Conservation (phyloP, 2,888 invertebrate species). For the Xylota sylvarum region DNA sequence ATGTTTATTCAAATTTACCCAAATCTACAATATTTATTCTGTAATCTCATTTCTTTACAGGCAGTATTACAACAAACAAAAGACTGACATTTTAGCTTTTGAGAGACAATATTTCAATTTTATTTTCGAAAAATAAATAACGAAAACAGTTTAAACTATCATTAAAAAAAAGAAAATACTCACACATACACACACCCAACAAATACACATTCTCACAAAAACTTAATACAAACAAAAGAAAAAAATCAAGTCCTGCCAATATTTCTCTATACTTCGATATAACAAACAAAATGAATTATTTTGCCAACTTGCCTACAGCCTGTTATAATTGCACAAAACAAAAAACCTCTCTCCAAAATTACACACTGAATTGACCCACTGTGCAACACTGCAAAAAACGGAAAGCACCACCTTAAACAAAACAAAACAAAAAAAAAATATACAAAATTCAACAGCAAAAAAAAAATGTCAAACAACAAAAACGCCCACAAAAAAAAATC, state of each 20-base stretch:
- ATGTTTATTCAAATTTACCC: not conserved
- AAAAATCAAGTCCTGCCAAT: slow-evolving; percentile 72
- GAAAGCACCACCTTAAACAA: slow-evolving; percentile 70
- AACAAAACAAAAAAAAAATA: slow-evolving; percentile 16
- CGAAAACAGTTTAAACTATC: slow-evolving; percentile 63
- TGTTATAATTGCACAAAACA: slow-evolving; percentile 38
- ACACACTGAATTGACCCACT: slow-evolving; percentile 51
- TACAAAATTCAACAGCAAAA: slow-evolving; percentile 45
- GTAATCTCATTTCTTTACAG: slow-evolving; percentile 71
- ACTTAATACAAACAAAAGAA: slow-evolving; percentile 30
- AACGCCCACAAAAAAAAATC: slow-evolving; percentile 15
- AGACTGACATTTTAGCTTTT: slow-evolving; percentile 85
- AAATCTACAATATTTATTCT: not conserved
- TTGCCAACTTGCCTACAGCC: slow-evolving; percentile 75
- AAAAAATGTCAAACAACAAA: slow-evolving; percentile 46
- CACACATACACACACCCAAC: slow-evolving; percentile 44
- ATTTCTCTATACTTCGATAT: slow-evolving; percentile 70
- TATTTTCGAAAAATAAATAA: slow-evolving; percentile 72
- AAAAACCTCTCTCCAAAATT: slow-evolving; percentile 27
- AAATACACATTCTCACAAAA: slow-evolving; percentile 33
- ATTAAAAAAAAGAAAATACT: slow-evolving; percentile 48
- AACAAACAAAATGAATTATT: slow-evolving; percentile 65
- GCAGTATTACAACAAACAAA: slow-evolving; percentile 81
- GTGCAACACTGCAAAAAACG: slow-evolving; percentile 45
- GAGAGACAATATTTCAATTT: slow-evolving; percentile 85